Evolutionary conservation across 2,113 vertebrate species (phyloP), one percentile per base, ranked within the genome.

Genomic region (Engraulis encrasicolus): DNA sequence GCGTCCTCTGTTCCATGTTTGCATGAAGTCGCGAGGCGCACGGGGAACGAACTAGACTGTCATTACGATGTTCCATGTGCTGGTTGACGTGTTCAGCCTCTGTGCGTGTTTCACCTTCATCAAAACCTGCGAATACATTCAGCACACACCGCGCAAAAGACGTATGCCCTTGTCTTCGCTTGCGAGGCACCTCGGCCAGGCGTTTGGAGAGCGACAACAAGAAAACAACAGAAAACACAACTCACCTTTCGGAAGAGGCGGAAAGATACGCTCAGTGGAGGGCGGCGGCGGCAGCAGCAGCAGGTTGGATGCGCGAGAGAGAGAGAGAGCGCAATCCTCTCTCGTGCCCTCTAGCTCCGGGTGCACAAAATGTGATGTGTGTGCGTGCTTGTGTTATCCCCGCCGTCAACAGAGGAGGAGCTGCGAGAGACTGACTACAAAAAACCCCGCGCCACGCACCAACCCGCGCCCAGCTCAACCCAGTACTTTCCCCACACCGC

Each of bases 281-380:
- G 66, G 27, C 66, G 27, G 66, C 9, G 9, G 40, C 40, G 9
- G 40, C 66, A 74, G 66, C 66, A 58, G 54, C 54, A 74, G 66
- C 66, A 74, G 66, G 66, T 74, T 74, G 66, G 66, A 34, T 74
- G 66, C 66, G 66, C n/a, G n/a, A n/a, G n/a, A n/a, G n/a, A n/a
- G n/a, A n/a, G n/a, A n/a, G n/a, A 34, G 66, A 34, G 66, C 34
- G 66, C 66, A 74, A 74, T 74, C 66, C 66, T 74, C 66, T 74
- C 66, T 74, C 66, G 23, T 74, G 66, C 66, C 66, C 66, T 34
- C 27, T 5, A 34, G 66, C 66, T 31, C 31, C 66, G 11, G 66
- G 66, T 74, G 66, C 27, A 66, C 58, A 23, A 74, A n/a, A 74
- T 74, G 66, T 31, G 31, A 74, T 74, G 66, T 34, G 40, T 74